Conservation (phyloP, 2,888 invertebrate genomes). For the Drosophila helvetica region DNA sequence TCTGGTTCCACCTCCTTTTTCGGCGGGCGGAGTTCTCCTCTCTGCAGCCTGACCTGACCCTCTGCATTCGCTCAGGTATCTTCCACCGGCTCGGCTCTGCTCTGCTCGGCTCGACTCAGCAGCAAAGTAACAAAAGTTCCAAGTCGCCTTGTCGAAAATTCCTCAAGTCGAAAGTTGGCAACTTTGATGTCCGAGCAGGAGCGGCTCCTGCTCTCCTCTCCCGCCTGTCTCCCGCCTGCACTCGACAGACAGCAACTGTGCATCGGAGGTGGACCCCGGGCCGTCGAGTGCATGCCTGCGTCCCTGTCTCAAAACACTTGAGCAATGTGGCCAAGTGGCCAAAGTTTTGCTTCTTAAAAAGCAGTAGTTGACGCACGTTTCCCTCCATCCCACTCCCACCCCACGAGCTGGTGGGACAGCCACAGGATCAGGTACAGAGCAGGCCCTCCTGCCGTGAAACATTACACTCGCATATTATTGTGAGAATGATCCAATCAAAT, state of each 20-base stretch:
- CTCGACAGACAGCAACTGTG: background rate
- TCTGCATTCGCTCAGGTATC: conserved; percentile 60
- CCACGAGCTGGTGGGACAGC: too few relatives aligned
- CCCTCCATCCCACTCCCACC: too few relatives aligned
- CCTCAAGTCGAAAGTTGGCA: conserved; percentile 76
- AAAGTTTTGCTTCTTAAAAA: conserved; percentile 68
- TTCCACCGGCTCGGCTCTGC: conserved; percentile 29
- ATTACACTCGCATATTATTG: too few relatives aligned
- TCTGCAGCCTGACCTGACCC: conserved; percentile 9
- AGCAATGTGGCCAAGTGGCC: conserved; percentile 70
- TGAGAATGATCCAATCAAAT: too few relatives aligned
- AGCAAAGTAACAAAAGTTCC: conserved; percentile 72
- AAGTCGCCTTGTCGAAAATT: conserved; percentile 78
- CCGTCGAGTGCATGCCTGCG: conserved; percentile 72
- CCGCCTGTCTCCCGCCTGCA: background rate
- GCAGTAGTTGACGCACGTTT: conserved; percentile 11
- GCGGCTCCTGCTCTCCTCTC: background rate
- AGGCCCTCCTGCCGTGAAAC: too few relatives aligned
- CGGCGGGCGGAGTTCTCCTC: conserved; percentile 29
- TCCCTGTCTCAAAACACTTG: conserved; percentile 45
- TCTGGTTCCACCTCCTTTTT: conserved; percentile 36
- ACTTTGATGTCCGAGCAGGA: conserved; percentile 72
- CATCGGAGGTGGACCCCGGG: background rate
- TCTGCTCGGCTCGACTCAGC: too few relatives aligned
- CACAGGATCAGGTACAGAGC: too few relatives aligned